These are phyloP conservation scores for Galerucella calmariensis DNA, from an alignment of 2,888 invertebrate species.

Conservation along the genomic window DNA sequence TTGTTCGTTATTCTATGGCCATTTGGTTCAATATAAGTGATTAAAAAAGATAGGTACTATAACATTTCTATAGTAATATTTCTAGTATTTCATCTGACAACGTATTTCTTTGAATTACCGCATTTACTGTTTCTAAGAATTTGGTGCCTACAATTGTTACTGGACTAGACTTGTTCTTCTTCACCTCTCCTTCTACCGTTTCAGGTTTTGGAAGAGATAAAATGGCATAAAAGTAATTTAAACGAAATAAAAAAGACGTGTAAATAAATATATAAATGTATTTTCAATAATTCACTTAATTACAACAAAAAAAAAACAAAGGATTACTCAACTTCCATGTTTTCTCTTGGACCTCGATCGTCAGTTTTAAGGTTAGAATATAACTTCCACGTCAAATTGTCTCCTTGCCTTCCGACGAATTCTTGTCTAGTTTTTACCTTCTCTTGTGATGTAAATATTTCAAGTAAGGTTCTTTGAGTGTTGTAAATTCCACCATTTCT, in stretches of 20 bases:
- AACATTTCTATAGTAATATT: too few species aligned
- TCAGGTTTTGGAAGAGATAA: too few species aligned
- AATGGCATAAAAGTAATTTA: too few species aligned
- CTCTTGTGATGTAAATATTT: conserved; percentile 73
- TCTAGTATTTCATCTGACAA: too few species aligned
- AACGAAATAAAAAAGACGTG: not conserved
- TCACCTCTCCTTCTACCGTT: too few species aligned
- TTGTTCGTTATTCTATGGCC: too few species aligned
- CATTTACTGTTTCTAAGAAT: too few species aligned
- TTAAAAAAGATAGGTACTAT: too few species aligned
- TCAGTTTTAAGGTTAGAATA: conserved; percentile 77
- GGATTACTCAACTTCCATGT: conserved; percentile 58
- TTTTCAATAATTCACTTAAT: not conserved
- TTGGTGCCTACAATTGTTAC: too few species aligned
- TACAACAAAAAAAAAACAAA: not conserved
- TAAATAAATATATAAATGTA: not conserved
- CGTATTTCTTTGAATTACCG: too few species aligned
- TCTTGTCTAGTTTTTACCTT: conserved; percentile 66
- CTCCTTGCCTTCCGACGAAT: conserved; percentile 70
- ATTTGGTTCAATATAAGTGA: too few species aligned
- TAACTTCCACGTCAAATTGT: conserved; percentile 74
- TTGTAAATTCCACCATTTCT: conserved; percentile 57
- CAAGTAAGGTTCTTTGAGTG: conserved; percentile 71
- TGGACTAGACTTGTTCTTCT: too few species aligned
- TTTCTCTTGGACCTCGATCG: conserved; percentile 62